These are phyloP conservation scores for Heteractis magnifica DNA, from an alignment of 92 coral and sea anemone species.

Conservation along the genomic window DNA sequence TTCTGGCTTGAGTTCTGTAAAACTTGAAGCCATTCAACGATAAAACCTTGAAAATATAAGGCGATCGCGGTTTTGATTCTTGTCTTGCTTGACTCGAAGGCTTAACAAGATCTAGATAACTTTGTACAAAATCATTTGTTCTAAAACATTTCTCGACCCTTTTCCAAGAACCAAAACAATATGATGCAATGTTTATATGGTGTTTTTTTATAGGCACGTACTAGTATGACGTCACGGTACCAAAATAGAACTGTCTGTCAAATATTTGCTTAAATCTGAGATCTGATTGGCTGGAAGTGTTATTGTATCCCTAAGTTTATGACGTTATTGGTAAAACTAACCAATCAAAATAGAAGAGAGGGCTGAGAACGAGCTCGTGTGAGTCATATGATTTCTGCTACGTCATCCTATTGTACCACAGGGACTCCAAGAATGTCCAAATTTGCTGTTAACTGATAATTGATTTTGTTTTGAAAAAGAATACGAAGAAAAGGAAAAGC, in stretches of 20 bases:
- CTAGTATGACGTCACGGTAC: background rate
- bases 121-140: slow-evolving; percentile 3
- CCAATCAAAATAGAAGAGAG: slow-evolving; percentile 17
- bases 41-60: background rate
- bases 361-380: slow-evolving; percentile 13
- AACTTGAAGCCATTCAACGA: slow-evolving; percentile 69
- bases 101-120: background rate
- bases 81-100: background rate
- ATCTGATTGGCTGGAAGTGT: slow-evolving; percentile 1
- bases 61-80: background rate
- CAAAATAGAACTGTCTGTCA: slow-evolving; percentile 8
- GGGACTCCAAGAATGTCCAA: background rate
- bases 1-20: slow-evolving; percentile 49
- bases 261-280: background rate
- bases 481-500: no score
- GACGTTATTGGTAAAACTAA: background rate
- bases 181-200: slow-evolving; percentile 69
- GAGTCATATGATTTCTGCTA: slow-evolving; percentile 17
- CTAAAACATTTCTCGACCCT: slow-evolving; percentile 2
- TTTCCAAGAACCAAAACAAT: slow-evolving; percentile 76
- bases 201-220: slow-evolving; percentile 9
- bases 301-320: background rate
- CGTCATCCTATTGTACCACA: slow-evolving; percentile 2
- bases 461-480: background rate
- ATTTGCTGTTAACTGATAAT: background rate